Evolutionary conservation across 2,888 invertebrate genomes (phyloP).

Genomic region (Himalopsyche tibetana): DNA sequence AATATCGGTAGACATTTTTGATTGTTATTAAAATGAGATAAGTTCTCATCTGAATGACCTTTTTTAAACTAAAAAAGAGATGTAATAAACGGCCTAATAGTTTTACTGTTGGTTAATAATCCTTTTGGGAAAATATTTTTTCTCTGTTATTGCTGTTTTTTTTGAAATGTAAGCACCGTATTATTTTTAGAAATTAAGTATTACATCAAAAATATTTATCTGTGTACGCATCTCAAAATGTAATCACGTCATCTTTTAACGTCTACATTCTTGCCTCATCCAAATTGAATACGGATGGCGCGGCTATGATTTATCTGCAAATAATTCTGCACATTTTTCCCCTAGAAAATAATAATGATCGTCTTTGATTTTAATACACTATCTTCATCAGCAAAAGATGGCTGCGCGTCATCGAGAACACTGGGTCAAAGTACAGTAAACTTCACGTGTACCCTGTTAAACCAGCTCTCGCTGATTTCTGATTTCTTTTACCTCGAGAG

Average conservation of each 20-base stretch:
- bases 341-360: conserved; percentile 22
- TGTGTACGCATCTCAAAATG: background rate
- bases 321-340: conserved; percentile 16
- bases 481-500: conserved; percentile 30
- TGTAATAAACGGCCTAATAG: too few relatives aligned
- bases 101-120: too few relatives aligned
- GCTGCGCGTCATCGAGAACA: conserved; percentile 34
- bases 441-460: conserved; percentile 34
- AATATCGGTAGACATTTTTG: too few relatives aligned
- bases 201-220: conserved; percentile 24
- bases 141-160: too few relatives aligned
- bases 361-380: conserved; percentile 26
- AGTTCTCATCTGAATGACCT: too few relatives aligned
- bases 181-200: conserved; percentile 24
- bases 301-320: conserved; percentile 7
- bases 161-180: background rate
- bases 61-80: too few relatives aligned
- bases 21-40: too few relatives aligned
- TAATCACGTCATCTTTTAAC: conserved; percentile 9
- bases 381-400: conserved; percentile 6
- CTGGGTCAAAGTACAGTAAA: conserved; percentile 26
- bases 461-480: conserved; percentile 30
- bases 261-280: conserved; percentile 15
- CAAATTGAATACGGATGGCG: conserved; percentile 3
- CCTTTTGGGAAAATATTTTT: too few relatives aligned